phyloP scores from a whole-genome alignment of 1,140 invertebrate genomes.

The Cotesia glomerata region DNA sequence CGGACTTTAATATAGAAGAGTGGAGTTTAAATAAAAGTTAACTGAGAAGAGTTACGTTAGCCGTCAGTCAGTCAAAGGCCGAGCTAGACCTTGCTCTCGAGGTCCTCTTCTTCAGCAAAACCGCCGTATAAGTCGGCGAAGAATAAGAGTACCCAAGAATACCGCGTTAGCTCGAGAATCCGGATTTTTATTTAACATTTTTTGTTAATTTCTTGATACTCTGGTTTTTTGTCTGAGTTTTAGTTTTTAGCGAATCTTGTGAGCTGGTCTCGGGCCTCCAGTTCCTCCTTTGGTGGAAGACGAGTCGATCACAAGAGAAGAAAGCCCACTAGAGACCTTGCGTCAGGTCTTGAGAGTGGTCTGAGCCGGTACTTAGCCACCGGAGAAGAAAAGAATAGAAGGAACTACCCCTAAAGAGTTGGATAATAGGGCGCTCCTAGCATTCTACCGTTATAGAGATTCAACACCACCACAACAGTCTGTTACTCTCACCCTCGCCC shows the following conservation, averaged over 20 bases:
- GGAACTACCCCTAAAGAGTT: slow-evolving; percentile 34
- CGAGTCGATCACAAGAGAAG: slow-evolving; percentile 8
- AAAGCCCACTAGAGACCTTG: slow-evolving; percentile 31
- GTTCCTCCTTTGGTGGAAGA: slow-evolving; percentile 2
- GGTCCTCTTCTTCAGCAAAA: slow-evolving; percentile 7
- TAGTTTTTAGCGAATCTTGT: too few relatives aligned
- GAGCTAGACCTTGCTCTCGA: slow-evolving; percentile 28
- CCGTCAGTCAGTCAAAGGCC: slow-evolving; percentile 17
- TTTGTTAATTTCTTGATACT: slow-evolving; percentile 13
- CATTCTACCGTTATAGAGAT: too few relatives aligned
- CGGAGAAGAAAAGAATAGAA: slow-evolving; percentile 41
- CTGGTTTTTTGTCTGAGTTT: slow-evolving; percentile 2
- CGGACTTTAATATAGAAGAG: background rate
- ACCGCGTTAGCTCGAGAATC: background rate
- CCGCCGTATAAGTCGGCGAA: slow-evolving; percentile 13
- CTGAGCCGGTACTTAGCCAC: slow-evolving; percentile 41
- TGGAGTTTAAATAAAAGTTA: slow-evolving; percentile 14
- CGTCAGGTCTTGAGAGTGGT: slow-evolving; percentile 34
- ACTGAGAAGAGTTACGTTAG: slow-evolving; percentile 19
- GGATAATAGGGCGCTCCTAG: slow-evolving; percentile 32
- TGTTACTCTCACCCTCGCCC: background rate
- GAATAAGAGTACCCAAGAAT: slow-evolving; percentile 8
- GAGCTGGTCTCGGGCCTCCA: too few relatives aligned
- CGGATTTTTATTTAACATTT: background rate
- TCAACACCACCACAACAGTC: background rate